Percentiles rank a stretch among this genome's conserved stretches.
These are phyloP conservation scores for Clepsis dumicolana DNA, from an alignment of 2,888 invertebrate species.

Conservation along the genomic window DNA sequence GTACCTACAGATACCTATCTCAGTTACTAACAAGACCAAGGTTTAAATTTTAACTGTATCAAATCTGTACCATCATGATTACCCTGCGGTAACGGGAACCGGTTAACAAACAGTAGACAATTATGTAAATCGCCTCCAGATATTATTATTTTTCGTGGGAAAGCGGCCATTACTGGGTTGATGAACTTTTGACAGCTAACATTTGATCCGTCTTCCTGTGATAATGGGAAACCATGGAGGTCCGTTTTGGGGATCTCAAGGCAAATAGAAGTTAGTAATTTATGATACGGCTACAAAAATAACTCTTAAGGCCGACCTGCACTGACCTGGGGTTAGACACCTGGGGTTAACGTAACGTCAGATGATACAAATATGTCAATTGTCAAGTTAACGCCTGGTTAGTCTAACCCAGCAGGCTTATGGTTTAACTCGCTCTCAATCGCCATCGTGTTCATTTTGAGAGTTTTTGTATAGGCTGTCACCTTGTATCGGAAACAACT, in stretches of 20 bases:
- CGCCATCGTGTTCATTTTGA: too few species aligned
- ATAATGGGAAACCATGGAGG: slow-evolving; percentile 11
- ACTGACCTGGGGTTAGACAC: too few species aligned
- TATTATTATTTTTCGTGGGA: slow-evolving; percentile 31
- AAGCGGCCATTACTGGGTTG: slow-evolving; percentile 16
- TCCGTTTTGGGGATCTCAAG: neutral
- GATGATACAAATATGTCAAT: too few species aligned
- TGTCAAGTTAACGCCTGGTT: too few species aligned
- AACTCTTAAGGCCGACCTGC: too few species aligned
- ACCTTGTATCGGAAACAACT: too few species aligned
- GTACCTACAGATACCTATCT: too few species aligned
- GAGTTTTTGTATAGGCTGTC: too few species aligned
- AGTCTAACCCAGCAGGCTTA: too few species aligned
- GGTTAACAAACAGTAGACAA: slow-evolving; percentile 31
- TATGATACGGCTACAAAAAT: too few species aligned
- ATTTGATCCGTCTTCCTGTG: slow-evolving; percentile 35
- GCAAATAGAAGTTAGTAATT: neutral
- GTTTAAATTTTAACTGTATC: slow-evolving; percentile 4
- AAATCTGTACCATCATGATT: neutral
- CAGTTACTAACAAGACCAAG: neutral
- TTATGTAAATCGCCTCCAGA: slow-evolving; percentile 30
- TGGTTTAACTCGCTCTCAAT: too few species aligned
- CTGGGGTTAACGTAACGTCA: too few species aligned
- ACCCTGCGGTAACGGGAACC: slow-evolving; percentile 3
- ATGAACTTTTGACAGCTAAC: slow-evolving; percentile 32